Base-by-base conservation (phyloP, 2,888 invertebrate genomes). In the Drosophila mimetica region DNA sequence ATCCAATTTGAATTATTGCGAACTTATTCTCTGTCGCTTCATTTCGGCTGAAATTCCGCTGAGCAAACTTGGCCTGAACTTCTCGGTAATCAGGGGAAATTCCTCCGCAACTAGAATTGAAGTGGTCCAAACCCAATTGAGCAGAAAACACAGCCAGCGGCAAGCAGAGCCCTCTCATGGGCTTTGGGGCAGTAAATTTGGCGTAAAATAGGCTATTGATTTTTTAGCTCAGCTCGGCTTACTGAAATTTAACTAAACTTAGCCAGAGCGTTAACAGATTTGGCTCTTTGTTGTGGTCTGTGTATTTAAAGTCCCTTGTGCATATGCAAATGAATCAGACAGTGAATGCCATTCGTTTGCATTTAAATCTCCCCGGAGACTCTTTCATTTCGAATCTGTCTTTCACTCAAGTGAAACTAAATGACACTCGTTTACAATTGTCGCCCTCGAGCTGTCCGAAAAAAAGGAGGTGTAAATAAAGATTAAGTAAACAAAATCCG, bases 381-480 rank as follows among this genome's bases (percentile, higher is more conserved):
- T 30, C 36, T 37, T 51, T 18, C 30, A 34, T 48, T 63, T 34
- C 28, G 59, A 59, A 59, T 63, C 63, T 59, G 41, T 59, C 61
- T 61, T 52, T 61, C 47, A 32, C 41, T 52, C 48, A 65, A 69
- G 63, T 44, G 54, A 39, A 71, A 79, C 77, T 75, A 77, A 85
- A 85, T 79, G 77, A 77, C 66, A 71, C 76, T 79, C 79, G 77
- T 82, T 82, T 85, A 76, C 82, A 85, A 77, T 82, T 79, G 76
- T 72, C 79, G 73, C 73, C 69, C 48, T 46, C 64, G 37, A 69
- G 63, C 37, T 41, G 9, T 36, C 25, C 48, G 20, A 30, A 48
- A 60, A 54, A 54, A 39, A 57, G 11, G 50, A 60, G 48, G 48
- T 57, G 47, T 50, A 47, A 57, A 50, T 42, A 48, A 60, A 41